A percentile compares a stretch with the other conserved stretches of the same genome.
phyloP scores from a whole-genome alignment of 2,113 vertebrate genomes.

The Vimba vimba region DNA sequence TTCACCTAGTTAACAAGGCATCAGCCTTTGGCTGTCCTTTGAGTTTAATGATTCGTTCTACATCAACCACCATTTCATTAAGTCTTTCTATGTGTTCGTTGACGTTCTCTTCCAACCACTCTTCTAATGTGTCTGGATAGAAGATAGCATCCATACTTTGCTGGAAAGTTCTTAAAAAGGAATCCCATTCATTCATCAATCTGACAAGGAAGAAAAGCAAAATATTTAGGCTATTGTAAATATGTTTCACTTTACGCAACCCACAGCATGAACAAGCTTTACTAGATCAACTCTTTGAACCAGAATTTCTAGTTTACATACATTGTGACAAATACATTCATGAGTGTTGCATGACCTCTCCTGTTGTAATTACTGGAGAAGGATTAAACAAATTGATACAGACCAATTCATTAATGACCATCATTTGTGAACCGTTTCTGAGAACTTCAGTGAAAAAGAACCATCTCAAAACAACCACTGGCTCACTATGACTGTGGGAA shows the following conservation, averaged over 20 bases:
- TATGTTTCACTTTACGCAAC: background rate
- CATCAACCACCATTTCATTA: conserved; percentile 69
- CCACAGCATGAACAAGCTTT: background rate
- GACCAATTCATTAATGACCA: background rate
- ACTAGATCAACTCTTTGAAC: background rate
- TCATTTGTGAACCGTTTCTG: background rate
- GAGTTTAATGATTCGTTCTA: conserved; percentile 68
- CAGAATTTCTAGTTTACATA: background rate
- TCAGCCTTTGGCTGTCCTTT: conserved; percentile 58
- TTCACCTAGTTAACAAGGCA: background rate
- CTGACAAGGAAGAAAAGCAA: conserved; percentile 57
- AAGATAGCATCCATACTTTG: conserved; percentile 70
- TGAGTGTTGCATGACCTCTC: background rate
- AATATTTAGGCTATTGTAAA: background rate
- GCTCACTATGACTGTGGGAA: background rate
- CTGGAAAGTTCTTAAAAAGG: conserved; percentile 64
- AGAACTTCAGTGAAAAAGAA: background rate
- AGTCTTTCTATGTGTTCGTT: conserved; percentile 73
- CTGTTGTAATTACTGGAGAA: no score
- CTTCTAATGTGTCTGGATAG: conserved; percentile 77
- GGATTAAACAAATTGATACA: background rate
- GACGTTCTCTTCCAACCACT: conserved; percentile 81
- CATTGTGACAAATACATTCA: background rate
- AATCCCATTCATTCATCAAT: conserved; percentile 73
- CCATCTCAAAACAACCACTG: background rate